Evolutionary conservation across 2,888 invertebrate species (phyloP).

Genomic region (Nebria brevicollis): DNA sequence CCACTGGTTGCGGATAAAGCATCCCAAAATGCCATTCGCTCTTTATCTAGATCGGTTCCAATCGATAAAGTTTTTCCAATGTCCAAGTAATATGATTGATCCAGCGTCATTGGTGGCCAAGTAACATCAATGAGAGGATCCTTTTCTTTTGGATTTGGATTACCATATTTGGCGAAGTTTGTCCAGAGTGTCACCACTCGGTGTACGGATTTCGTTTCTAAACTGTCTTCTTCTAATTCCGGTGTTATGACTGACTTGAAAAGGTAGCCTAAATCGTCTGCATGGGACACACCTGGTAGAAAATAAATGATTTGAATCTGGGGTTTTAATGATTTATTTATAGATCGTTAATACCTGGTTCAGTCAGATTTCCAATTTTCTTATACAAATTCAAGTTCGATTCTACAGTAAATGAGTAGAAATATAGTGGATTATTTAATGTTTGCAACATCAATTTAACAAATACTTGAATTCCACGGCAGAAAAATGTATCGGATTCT

Average conservation of each 20-base stretch:
- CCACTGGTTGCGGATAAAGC: constrained; percentile 17
- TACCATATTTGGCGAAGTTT: constrained; percentile 57
- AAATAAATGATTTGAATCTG: constrained; percentile 15
- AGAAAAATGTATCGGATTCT: constrained; percentile 50
- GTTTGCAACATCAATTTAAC: constrained; percentile 48
- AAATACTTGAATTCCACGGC: constrained; percentile 49
- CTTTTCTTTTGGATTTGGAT: constrained; percentile 53
- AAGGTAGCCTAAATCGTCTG: constrained; percentile 57
- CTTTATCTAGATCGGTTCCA: constrained; percentile 23
- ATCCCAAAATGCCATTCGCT: constrained; percentile 44
- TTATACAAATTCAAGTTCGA: constrained; percentile 50
- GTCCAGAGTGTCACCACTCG: constrained; percentile 58
- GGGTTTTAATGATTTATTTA: constrained; percentile 14
- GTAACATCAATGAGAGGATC: constrained; percentile 50
- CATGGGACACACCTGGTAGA: constrained; percentile 55
- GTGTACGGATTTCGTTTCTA: constrained; percentile 54
- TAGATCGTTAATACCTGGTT: constrained; percentile 47
- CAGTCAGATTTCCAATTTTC: constrained; percentile 45
- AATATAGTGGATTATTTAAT: constrained; percentile 50
- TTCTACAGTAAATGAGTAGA: constrained; percentile 52
- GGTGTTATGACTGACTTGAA: constrained; percentile 50
- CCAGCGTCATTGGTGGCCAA: constrained; percentile 53
- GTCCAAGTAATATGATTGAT: constrained; percentile 26
- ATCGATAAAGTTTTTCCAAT: constrained; percentile 26
- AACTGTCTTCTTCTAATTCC: constrained; percentile 46